Conservation (phyloP, 2,113 vertebrate species). For the Hemiprocne comata region DNA sequence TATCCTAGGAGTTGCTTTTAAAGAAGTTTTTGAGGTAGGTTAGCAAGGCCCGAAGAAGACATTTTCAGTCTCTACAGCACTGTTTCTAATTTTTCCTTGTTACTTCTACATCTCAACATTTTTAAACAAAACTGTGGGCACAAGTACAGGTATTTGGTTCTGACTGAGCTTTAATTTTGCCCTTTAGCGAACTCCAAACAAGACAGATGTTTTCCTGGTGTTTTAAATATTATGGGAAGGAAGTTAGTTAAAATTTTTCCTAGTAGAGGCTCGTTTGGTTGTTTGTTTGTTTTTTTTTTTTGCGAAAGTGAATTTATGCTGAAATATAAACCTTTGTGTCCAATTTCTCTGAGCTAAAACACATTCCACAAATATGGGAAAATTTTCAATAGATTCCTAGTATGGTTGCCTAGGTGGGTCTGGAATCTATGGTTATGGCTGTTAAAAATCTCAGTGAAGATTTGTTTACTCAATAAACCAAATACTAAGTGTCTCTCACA, state of each 20-base stretch:
- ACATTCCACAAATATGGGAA: neutral
- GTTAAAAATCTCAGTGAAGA: neutral
- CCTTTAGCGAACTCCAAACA: neutral
- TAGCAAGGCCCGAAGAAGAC: neutral
- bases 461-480: neutral
- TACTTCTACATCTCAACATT: accelerated
- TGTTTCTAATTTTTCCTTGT: accelerated
- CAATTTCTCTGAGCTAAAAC: neutral
- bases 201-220: neutral
- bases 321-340: neutral
- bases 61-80: accelerated
- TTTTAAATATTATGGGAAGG: neutral
- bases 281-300: neutral
- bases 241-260: neutral
- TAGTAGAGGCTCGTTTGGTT: neutral
- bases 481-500: neutral
- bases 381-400: neutral
- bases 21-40: neutral
- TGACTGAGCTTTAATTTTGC: neutral
- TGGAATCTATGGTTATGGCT: neutral
- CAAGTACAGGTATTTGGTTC: accelerated
- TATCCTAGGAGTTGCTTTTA: neutral
- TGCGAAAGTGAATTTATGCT: neutral
- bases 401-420: neutral
- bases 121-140: neutral